Evolutionary conservation across 2,113 vertebrate species (phyloP), one percentile per base, ranked within the genome.

Genomic region (Pseudolaguvia tuberculata): DNA sequence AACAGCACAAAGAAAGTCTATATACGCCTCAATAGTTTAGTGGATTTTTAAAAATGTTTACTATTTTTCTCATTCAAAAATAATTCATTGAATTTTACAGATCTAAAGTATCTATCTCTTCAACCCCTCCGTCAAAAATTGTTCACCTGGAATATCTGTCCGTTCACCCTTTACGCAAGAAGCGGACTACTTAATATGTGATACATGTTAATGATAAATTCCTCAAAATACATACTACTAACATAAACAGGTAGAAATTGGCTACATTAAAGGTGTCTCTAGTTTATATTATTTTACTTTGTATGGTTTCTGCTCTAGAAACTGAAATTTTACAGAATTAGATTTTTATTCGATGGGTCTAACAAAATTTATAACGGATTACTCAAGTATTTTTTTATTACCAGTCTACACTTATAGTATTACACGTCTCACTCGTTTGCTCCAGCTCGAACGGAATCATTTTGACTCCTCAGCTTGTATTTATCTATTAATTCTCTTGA

Each of bases 401-500:
- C 55, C 50, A 59, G 39, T 71, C 48, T 14, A 48, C 55, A 68
- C 75, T 55, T 21, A 55, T 51, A 62, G 76, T 78, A 55, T 75
- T 73, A 73, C 50, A 57, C 77, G 79, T 51, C 59, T 52, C 51
- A 42, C 77, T 20, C 52, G 75, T 85, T 80, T 84, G 55, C 77
- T 7, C 77, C 81, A 83, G 63, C 81, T 74, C 75, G 77, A 47
- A 77, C 73, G 75, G 29, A 69, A 70, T 79, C 75, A 79, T 69
- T 81, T 73, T 53, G 81, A 78, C 81, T 77, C 73, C 50, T 73
- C 23, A 47, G 39, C 42, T 47, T 65, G 59, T 14, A 61, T 55
- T 78, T 85, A 77, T 80, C 79, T 78, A 71, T 72, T 81, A 68
- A 79, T 81, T 77, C 73, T 79, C 70, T 79, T 82, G 83, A 78